phyloP scores from a whole-genome alignment of 2,113 vertebrate genomes.

The Pithys albifrons region DNA sequence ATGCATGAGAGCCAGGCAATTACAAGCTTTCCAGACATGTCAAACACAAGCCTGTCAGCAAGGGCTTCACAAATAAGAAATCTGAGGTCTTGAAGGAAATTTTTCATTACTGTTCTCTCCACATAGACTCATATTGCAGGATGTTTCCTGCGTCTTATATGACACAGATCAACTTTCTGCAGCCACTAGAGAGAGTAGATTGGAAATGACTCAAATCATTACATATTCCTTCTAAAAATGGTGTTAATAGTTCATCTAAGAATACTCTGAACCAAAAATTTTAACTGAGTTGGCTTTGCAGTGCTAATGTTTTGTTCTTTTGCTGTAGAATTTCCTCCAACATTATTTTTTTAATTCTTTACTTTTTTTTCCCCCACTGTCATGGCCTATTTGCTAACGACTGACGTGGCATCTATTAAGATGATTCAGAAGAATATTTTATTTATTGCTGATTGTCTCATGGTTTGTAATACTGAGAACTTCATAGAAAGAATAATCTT shows the following conservation, averaged over 20 bases:
- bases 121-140: background rate
- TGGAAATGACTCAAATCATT: background rate
- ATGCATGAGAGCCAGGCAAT: background rate
- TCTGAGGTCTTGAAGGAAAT: background rate
- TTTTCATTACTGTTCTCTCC: background rate
- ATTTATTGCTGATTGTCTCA: background rate
- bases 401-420: background rate
- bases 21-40: background rate
- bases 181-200: background rate
- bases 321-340: background rate
- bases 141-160: background rate
- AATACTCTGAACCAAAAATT: background rate
- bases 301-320: background rate
- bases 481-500: conserved; percentile 14
- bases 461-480: background rate
- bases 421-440: background rate
- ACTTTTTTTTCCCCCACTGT: background rate
- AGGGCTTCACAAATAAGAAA: background rate
- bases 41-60: background rate
- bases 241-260: background rate
- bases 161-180: background rate
- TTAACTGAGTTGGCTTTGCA: background rate
- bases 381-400: background rate
- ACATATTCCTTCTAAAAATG: background rate
- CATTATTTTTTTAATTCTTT: background rate